Conservation (phyloP, 2,888 invertebrate genomes). For the Asteroscopus sphinx region DNA sequence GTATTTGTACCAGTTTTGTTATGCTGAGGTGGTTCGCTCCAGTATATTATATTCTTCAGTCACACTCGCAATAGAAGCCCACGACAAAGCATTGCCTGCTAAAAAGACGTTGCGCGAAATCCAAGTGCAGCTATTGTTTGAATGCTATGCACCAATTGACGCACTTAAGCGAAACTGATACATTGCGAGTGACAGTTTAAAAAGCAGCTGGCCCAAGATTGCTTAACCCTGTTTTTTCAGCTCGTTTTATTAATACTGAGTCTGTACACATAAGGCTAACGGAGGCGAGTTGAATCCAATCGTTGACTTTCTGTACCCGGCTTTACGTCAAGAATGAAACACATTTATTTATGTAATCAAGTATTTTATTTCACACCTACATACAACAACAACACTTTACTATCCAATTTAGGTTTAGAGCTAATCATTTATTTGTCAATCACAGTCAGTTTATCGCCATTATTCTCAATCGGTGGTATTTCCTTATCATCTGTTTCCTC, state of each 20-base stretch:
- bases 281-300: neutral
- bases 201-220: slow-evolving; percentile 2
- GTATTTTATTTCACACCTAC: slow-evolving; percentile 34
- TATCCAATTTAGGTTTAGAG: slow-evolving; percentile 27
- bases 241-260: neutral
- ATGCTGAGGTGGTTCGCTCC: too few relatives aligned
- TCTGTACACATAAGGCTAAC: too few relatives aligned
- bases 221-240: slow-evolving; percentile 14
- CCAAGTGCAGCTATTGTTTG: slow-evolving; percentile 31
- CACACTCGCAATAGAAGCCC: slow-evolving; percentile 5
- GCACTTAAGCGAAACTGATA: slow-evolving; percentile 26
- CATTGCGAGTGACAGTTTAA: slow-evolving; percentile 22
- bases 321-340: slow-evolving; percentile 27
- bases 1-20: too few relatives aligned
- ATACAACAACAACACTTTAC: slow-evolving; percentile 14
- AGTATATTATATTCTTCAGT: too few relatives aligned
- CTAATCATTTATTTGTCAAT: slow-evolving; percentile 32
- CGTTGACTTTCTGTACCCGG: neutral
- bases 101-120: slow-evolving; percentile 31
- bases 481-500: slow-evolving; percentile 58
- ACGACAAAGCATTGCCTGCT: neutral
- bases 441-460: slow-evolving; percentile 24
- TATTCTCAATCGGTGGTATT: slow-evolving; percentile 8
- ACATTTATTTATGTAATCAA: slow-evolving; percentile 21
- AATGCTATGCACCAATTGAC: slow-evolving; percentile 32